These are phyloP conservation scores for Caenorhabditis remanei DNA, from an alignment of 1,140 invertebrate species.

Conservation along the genomic window DNA sequence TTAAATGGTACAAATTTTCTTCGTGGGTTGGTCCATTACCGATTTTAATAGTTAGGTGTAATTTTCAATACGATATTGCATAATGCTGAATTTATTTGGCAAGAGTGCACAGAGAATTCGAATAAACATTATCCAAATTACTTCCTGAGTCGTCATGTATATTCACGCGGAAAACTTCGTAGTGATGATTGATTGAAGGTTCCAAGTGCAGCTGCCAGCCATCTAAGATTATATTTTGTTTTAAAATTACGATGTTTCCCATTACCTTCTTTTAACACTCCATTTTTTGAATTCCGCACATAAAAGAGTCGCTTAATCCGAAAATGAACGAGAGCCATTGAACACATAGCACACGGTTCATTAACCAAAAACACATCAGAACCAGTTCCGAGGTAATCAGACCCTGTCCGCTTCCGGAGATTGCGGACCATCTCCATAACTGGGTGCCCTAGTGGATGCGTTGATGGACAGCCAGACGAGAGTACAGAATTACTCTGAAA, in stretches of 20 bases:
- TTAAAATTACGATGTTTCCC: neutral
- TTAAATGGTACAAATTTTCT: too few species aligned
- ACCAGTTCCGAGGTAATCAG: slow-evolving; percentile 17
- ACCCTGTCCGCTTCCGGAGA: neutral
- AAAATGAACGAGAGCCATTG: slow-evolving; percentile 37
- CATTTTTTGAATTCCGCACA: neutral
- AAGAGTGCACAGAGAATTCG: neutral
- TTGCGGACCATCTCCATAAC: slow-evolving; percentile 32
- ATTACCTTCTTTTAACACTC: slow-evolving; percentile 30
- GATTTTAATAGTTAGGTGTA: too few species aligned
- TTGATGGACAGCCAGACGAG: slow-evolving; percentile 28
- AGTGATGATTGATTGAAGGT: slow-evolving; percentile 28
- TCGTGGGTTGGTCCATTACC: too few species aligned
- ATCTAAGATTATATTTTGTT: neutral
- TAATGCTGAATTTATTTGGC: neutral
- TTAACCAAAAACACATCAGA: neutral
- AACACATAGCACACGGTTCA: slow-evolving; percentile 38
- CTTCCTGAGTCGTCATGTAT: neutral
- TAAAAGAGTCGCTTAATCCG: slow-evolving; percentile 28
- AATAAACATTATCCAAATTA: neutral
- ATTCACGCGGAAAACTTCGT: slow-evolving; percentile 4
- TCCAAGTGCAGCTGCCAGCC: slow-evolving; percentile 42
- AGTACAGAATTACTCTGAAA: neutral
- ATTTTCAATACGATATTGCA: neutral
- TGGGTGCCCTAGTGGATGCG: slow-evolving; percentile 34